Evolutionary conservation across 2,888 invertebrate genomes (phyloP), one percentile per base, ranked within the genome.

Genomic region (Boloria selene): DNA sequence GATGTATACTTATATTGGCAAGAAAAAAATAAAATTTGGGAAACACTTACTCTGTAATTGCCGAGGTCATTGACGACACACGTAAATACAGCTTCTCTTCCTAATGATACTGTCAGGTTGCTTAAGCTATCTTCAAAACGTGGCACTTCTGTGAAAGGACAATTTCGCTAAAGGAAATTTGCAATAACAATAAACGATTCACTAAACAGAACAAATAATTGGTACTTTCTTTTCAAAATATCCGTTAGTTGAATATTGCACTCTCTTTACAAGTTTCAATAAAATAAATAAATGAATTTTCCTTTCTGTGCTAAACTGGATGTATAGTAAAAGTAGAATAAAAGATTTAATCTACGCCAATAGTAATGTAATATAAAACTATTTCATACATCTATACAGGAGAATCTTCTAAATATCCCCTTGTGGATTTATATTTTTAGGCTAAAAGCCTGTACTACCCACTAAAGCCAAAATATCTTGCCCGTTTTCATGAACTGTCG

Each of bases 61-160:
- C 94, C 94, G 88, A 96, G 94, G 90, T 96, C 96, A 93, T 96
- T 96, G 88, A 96, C 96, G 80, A 96, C 95, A 84, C 96, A 96
- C 80, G 96, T 96, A 92, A 96, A 96, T 75, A 95, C 95, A 74
- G 96, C 96, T 84, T 96, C 96, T 83, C 96, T 93, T 73, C 96
- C 96, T 86, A 96, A 94, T 72, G 96, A 94, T 73, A 96, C 95
- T 70, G 96, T 96, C 85, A 96, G 93, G 93, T 96, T 96, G 92
- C 95, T 95, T 87, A 96, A 90, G 78, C 96, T 95, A 86, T 95
- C 95, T 82, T 95, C 94, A 86, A 97, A 96, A 86, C 96, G 95
- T 77, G 97, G 96, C 86, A 93, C 83, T 78, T 92, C 93, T 93
- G 85, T 61, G 90, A 90, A 84, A 88, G 67, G 70, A 70, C 51